Evolutionary conservation across 1,140 invertebrate species (phyloP), one percentile per base, ranked within the genome.

Genomic region (Helicoverpa armigera): DNA sequence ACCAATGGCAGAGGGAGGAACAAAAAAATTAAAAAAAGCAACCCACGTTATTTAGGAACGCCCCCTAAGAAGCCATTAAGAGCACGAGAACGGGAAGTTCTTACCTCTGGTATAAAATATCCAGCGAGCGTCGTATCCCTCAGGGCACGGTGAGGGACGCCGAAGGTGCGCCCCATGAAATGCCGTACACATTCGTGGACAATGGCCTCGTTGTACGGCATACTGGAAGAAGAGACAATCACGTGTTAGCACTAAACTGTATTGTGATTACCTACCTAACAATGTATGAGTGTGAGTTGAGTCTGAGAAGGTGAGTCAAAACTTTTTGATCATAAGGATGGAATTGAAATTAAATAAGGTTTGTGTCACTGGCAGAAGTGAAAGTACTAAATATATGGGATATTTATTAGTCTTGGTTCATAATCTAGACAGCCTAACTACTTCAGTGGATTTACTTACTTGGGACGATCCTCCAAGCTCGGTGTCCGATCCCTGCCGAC

Each of bases 201-300:
- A 31, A 98, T 95, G 0, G 97, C 97, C 92, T 98, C 97, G 63
- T 97, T 96, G 87, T 98, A 98, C 1, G 97, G 97, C 96, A 98
- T 96, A 56, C 97, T 97, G 87, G 58, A 96, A 96, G 9, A n/a
- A 72, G 1, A 29, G 13, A 1, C 16, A 18, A 48, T 2, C 12
- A 43, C 35, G 7, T 0, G 16, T 54, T 54, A 29, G 18, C 11
- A 80, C 16, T 35, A 67, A 58, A 65, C 67, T 65, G 60, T 35
- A 56, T 23, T 23, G 23, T 23, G 23, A 23, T 23, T 23, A 23
- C 23, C 2, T 23, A 23, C 23, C 23, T 23, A 23, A 23, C 2
- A 23, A 23, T 23, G 23, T 23, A 23, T 23, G 23, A 23, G 1
- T 23, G 23, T 23, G n/a, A n/a, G n/a, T n/a, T n/a, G n/a, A n/a